phyloP scores from a whole-genome alignment of 2,888 invertebrate genomes.

The Eretmocerus hayati region DNA sequence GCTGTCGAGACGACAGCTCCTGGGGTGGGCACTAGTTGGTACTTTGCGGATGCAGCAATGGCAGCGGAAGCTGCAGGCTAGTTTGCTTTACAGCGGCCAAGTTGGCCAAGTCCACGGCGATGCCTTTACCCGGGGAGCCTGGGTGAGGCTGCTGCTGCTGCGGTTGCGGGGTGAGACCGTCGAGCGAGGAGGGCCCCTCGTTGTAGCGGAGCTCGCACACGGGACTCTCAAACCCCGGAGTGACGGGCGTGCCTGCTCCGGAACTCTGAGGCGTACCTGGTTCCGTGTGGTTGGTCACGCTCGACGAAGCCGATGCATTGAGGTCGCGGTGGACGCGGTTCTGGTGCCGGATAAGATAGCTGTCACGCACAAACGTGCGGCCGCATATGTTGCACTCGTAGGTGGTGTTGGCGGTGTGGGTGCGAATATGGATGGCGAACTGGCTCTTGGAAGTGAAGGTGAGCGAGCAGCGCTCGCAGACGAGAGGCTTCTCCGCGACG shows the following conservation, averaged over 20 bases:
- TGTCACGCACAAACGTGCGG: constrained; percentile 67
- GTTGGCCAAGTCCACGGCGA: constrained; percentile 43
- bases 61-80: constrained; percentile 45
- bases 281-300: constrained; percentile 38
- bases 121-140: too few species aligned
- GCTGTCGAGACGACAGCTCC: constrained; percentile 36
- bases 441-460: constrained; percentile 69
- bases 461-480: constrained; percentile 66
- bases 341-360: constrained; percentile 71
- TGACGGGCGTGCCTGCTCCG: constrained; percentile 37
- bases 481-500: constrained; percentile 67
- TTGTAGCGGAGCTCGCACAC: constrained; percentile 45
- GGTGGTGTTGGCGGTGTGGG: constrained; percentile 62
- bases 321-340: constrained; percentile 63
- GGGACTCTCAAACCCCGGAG: constrained; percentile 44
- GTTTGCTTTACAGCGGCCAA: constrained; percentile 44
- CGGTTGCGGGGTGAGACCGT: constrained; percentile 30
- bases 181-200: constrained; percentile 44
- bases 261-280: constrained; percentile 44
- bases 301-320: constrained; percentile 37
- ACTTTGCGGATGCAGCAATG: constrained; percentile 44
- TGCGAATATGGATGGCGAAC: constrained; percentile 70
- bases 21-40: constrained; percentile 44
- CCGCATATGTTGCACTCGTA: constrained; percentile 71
- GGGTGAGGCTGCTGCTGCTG: constrained; percentile 35